Conservation (phyloP, 2,797 vertebrate genomes). For the Spea hammondii region DNA sequence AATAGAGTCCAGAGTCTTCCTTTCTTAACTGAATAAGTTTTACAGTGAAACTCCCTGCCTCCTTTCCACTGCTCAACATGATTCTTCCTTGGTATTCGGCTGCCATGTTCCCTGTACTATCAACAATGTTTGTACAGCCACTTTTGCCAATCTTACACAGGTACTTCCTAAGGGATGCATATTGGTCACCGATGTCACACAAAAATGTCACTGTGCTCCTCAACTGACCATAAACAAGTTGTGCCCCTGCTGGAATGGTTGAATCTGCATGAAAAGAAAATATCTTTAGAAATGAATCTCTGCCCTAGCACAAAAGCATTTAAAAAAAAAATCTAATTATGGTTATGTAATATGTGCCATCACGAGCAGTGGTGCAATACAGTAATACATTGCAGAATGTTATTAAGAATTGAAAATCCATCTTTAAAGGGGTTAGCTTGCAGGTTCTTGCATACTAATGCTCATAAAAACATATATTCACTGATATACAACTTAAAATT, state of each 20-base stretch:
- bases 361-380: no score
- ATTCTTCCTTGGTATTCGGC: slow-evolving; percentile 47
- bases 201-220: slow-evolving; percentile 52
- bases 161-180: rapidly evolving
- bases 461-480: no score
- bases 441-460: no score
- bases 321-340: no score
- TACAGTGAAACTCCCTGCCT: slow-evolving; percentile 45
- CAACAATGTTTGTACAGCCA: slow-evolving; percentile 52
- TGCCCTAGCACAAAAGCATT: no score
- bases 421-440: no score
- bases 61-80: background rate
- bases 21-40: slow-evolving; percentile 59
- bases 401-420: no score
- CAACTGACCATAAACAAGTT: slow-evolving; percentile 65
- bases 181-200: slow-evolving; percentile 22
- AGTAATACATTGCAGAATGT: no score
- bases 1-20: slow-evolving; percentile 62
- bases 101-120: rapidly evolving
- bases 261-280: slow-evolving; percentile 44
- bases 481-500: no score
- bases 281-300: background rate
- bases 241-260: background rate
- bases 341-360: no score
- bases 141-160: slow-evolving; percentile 57